Percentiles rank a stretch among this genome's conserved stretches.
Conservation (phyloP, 35 echinoderm and acorn worm genomes). For the Holothuria glaberrima region DNA sequence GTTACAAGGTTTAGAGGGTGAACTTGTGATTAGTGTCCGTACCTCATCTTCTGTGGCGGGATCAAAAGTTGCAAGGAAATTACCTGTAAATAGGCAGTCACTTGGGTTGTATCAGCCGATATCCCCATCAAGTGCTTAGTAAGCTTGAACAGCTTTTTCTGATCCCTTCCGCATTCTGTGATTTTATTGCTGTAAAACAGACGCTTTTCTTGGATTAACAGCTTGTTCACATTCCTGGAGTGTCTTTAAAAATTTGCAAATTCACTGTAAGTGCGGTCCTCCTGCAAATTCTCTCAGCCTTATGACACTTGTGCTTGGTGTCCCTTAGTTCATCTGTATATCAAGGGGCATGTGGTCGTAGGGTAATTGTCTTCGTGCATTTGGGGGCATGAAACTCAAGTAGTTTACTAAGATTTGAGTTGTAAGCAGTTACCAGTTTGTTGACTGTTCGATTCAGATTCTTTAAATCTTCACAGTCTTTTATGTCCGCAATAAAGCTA, state of each 20-base stretch:
- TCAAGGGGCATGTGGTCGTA: too few relatives aligned
- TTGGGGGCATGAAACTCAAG: too few relatives aligned
- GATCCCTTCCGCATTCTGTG: conserved; percentile 10
- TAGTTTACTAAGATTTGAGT: too few relatives aligned
- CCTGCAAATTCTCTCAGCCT: background rate
- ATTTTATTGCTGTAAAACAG: background rate
- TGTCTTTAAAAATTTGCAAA: background rate
- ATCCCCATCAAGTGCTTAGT: conserved; percentile 33
- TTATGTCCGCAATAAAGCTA: conserved; percentile 40
- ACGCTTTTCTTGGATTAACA: too few relatives aligned
- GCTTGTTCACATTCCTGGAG: too few relatives aligned
- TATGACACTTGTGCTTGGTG: conserved; percentile 27
- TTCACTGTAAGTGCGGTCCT: too few relatives aligned
- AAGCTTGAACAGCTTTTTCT: background rate
- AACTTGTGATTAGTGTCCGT: conserved; percentile 29
- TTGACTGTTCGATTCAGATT: background rate
- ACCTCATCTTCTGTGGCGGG: conserved; percentile 23
- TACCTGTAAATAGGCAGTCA: conserved; percentile 12
- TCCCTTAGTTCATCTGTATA: too few relatives aligned
- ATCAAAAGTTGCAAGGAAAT: conserved; percentile 26
- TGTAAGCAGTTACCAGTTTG: too few relatives aligned
- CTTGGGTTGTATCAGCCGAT: conserved; percentile 9
- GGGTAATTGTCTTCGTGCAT: too few relatives aligned
- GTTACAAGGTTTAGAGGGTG: background rate
- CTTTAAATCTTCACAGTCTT: conserved; percentile 33